Evolutionary conservation across 2,888 invertebrate species (phyloP).

Genomic region (Kryphioiulus occultus): DNA sequence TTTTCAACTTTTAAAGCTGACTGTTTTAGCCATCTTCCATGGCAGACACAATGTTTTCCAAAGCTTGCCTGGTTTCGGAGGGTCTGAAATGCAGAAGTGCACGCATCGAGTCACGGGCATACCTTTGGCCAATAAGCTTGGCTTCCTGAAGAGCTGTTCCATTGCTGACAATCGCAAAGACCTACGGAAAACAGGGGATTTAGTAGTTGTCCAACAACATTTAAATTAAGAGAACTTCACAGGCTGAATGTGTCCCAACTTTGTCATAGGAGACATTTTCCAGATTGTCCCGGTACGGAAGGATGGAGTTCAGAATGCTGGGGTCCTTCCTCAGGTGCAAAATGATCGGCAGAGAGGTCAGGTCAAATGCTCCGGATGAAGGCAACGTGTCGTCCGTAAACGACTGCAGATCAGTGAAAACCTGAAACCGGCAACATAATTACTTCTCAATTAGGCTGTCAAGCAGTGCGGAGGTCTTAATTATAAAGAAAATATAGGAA

Average conservation of each 20-base stretch:
- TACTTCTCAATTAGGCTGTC: not conserved
- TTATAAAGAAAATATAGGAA: too few relatives aligned
- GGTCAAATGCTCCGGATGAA: slow-evolving; percentile 69
- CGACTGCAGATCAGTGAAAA: slow-evolving; percentile 61
- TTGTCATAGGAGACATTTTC: not conserved
- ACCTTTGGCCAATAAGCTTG: slow-evolving; percentile 58
- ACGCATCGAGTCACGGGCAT: slow-evolving; percentile 69
- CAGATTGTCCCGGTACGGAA: not conserved
- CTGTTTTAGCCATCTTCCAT: slow-evolving; percentile 44
- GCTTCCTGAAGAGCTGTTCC: slow-evolving; percentile 58
- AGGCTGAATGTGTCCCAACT: not conserved
- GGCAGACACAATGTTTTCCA: slow-evolving; percentile 74
- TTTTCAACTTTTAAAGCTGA: not conserved
- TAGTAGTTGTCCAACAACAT: not conserved
- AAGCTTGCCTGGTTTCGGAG: slow-evolving; percentile 83
- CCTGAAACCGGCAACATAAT: slow-evolving; percentile 55
- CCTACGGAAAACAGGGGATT: slow-evolving; percentile 51
- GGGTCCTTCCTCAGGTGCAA: slow-evolving; percentile 79
- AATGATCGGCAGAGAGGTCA: slow-evolving; percentile 83
- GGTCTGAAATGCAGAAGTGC: slow-evolving; percentile 78
- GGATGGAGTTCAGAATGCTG: slow-evolving; percentile 20
- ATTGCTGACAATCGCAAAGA: slow-evolving; percentile 54
- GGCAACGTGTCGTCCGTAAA: slow-evolving; percentile 58
- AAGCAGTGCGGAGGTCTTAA: too few relatives aligned
- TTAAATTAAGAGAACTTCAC: not conserved